Base-by-base conservation (phyloP, 2,797 vertebrate species). In the Tamandua tetradactyla region DNA sequence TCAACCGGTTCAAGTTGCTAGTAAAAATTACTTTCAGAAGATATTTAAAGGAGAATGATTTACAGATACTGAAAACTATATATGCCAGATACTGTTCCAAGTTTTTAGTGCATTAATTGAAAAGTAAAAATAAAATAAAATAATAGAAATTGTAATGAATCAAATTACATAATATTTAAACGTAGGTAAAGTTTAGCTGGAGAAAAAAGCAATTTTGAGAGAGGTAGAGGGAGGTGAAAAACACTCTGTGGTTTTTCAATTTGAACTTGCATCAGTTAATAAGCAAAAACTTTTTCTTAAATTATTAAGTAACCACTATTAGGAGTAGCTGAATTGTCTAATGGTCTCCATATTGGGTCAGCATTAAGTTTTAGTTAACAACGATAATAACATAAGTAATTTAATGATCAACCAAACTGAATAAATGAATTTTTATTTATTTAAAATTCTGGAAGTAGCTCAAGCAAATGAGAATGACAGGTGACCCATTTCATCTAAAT, bases 391-490 rank as follows among this genome's bases (percentile, higher is more conserved):
- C 13, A 87, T 18, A 64, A 87, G 0, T 57, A 89, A 89, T 86
- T 85, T 83, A 87, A 90, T 89, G 42, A 87, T 42, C 92, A 92
- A 35, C 17, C 59, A 87, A 92, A 87, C 13, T 76, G 20, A 96
- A 55, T 79, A 83, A 80, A 85, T 62, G 71, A 72, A 17, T 62
- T n/a, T n/a, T n/a, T n/a, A n/a, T n/a, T n/a, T n/a, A n/a, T n/a
- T n/a, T n/a, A n/a, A n/a, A n/a, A 62, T 32, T 14, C 27, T 62
- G 61, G 30, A 62, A 62, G 61, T 32, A 42, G 49, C 37, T 81
- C 11, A 87, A 52, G 7, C 14, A 64, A 17, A 12, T 84, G 30
- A 95, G 66, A 84, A 0, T 61, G 37, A 76, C 57, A 88, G 80
- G 68, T 32, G 12, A 79, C 10, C 6, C 25, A 57, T 74, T 85